These are phyloP conservation scores for Myotis myotis DNA, from an alignment of 2,797 vertebrate genomes.

Conservation along the genomic window DNA sequence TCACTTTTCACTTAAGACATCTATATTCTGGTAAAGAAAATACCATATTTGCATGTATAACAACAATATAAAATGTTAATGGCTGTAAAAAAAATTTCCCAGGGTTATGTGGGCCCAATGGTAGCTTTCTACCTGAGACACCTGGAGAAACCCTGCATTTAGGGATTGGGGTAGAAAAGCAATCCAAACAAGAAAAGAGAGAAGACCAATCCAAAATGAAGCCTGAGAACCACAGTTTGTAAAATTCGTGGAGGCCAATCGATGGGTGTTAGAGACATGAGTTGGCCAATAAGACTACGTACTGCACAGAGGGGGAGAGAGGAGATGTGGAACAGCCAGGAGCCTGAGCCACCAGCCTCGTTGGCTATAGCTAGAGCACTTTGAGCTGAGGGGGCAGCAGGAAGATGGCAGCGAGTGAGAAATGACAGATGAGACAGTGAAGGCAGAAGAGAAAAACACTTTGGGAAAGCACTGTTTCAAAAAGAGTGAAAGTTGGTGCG, in stretches of 20 bases:
- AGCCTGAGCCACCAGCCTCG: accelerated
- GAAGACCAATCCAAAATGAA: neutral
- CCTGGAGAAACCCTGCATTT: neutral
- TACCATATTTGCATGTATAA: neutral
- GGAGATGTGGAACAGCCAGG: neutral
- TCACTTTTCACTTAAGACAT: neutral
- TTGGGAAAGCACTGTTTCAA: neutral
- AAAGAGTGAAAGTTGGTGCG: neutral
- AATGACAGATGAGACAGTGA: neutral
- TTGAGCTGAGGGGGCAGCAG: neutral
- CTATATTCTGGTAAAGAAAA: neutral
- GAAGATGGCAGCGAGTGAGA: neutral
- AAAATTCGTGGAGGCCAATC: neutral
- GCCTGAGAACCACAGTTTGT: neutral
- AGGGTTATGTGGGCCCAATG: neutral
- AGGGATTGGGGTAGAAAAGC: neutral
- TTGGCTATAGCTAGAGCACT: no score
- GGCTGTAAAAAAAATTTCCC: neutral
- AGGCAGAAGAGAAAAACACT: neutral
- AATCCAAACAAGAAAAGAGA: neutral
- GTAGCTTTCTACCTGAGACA: neutral
- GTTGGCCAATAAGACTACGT: accelerated
- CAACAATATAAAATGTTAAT: neutral
- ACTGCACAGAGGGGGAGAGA: neutral
- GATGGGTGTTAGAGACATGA: neutral